Evolutionary conservation across 2,113 vertebrate species (phyloP).

Genomic region (Menidia beryllina): DNA sequence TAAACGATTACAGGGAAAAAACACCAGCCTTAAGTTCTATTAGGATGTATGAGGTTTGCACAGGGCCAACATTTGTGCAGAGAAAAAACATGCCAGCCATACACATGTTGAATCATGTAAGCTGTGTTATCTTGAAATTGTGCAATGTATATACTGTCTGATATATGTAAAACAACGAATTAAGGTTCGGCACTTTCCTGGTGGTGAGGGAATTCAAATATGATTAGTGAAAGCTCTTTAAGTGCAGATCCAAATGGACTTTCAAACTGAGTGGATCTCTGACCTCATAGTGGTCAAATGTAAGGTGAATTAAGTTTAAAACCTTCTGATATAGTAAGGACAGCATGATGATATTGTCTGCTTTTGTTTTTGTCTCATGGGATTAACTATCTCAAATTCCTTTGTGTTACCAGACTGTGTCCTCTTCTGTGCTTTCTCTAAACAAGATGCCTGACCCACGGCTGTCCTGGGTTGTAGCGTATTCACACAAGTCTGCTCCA

Average conservation of each 20-base stretch:
- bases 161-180: conserved; percentile 7
- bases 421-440: neutral
- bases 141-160: conserved; percentile 16
- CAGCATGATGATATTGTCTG: conserved; percentile 6
- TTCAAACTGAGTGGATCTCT: neutral
- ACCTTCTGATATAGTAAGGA: neutral
- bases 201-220: neutral
- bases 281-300: too few relatives aligned
- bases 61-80: neutral
- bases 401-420: conserved; percentile 25
- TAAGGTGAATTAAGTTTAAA: neutral
- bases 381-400: conserved; percentile 52
- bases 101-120: neutral
- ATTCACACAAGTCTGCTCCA: neutral
- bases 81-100: neutral
- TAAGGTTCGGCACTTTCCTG: neutral
- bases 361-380: conserved; percentile 30
- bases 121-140: conserved; percentile 24
- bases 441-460: neutral
- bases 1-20: neutral
- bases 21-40: neutral
- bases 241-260: too few relatives aligned
- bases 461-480: neutral
- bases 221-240: neutral
- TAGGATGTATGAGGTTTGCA: neutral